phyloP scores from a whole-genome alignment of 2,797 vertebrate genomes.

The Diceros bicornis region DNA sequence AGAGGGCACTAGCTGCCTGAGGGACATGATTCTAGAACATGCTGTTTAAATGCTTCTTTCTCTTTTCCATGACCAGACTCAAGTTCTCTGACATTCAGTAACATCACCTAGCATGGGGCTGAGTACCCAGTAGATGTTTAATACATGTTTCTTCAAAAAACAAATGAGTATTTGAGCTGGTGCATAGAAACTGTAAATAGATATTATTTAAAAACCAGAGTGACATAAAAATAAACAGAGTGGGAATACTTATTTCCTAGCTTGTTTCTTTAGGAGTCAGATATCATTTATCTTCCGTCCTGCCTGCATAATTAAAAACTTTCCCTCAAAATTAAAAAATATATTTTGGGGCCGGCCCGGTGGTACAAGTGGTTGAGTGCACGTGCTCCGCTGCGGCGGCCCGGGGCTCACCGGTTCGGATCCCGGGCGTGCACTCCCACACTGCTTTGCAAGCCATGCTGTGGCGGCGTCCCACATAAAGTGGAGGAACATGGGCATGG shows the following conservation, averaged over 20 bases:
- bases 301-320: slow-evolving; percentile 30
- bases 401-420: too few species aligned
- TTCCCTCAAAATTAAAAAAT: slow-evolving; percentile 52
- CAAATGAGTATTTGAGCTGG: slow-evolving; percentile 30
- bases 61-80: slow-evolving; percentile 48
- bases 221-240: slow-evolving; percentile 70
- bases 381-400: too few species aligned
- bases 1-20: slow-evolving; percentile 30
- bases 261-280: slow-evolving; percentile 71
- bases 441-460: too few species aligned
- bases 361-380: too few species aligned
- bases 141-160: slow-evolving; percentile 29
- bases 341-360: not conserved
- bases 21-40: slow-evolving; percentile 46
- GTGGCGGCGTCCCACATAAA: too few species aligned
- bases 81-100: slow-evolving; percentile 32
- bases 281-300: slow-evolving; percentile 58
- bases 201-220: slow-evolving; percentile 4
- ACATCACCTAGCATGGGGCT: not conserved
- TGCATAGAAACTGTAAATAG: slow-evolving; percentile 59
- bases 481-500: too few species aligned
- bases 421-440: too few species aligned
- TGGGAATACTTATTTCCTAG: slow-evolving; percentile 65
- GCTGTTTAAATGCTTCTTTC: slow-evolving; percentile 41
- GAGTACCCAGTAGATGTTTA: slow-evolving; percentile 49